These are phyloP conservation scores for Tapirus indicus DNA, from an alignment of 2,797 vertebrate genomes.

Conservation along the genomic window DNA sequence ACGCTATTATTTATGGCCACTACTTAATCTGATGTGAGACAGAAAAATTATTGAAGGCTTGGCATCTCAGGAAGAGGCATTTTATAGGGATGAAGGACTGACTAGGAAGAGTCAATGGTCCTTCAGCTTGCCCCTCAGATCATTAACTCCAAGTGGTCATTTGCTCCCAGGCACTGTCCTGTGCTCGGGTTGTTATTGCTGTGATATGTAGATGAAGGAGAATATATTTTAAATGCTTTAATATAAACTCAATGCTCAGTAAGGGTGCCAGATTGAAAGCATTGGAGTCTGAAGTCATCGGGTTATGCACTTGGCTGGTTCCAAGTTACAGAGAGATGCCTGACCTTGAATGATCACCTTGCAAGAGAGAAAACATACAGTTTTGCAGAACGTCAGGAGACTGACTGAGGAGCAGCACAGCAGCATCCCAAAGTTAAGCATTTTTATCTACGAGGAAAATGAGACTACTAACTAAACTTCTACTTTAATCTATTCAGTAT, in stretches of 20 bases:
- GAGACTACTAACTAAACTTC: constrained; percentile 59
- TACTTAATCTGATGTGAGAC: constrained; percentile 76
- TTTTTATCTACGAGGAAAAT: constrained; percentile 61
- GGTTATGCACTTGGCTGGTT: constrained; percentile 75
- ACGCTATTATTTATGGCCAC: constrained; percentile 60
- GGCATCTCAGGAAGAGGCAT: constrained; percentile 66
- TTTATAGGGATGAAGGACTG: constrained; percentile 73
- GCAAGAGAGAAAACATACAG: constrained; percentile 70
- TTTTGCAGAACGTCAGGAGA: constrained; percentile 73
- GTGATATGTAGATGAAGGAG: constrained; percentile 72
- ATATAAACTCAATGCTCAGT: constrained; percentile 76
- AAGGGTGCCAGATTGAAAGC: constrained; percentile 81
- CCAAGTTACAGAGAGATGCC: constrained; percentile 67
- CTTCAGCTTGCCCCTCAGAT: constrained; percentile 67
- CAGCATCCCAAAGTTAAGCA: constrained; percentile 15
- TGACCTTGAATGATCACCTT: constrained; percentile 82
- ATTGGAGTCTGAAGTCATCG: constrained; percentile 76
- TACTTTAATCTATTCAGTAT: constrained; percentile 42
- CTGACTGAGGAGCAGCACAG: neutral
- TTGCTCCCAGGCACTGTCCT: constrained; percentile 69
- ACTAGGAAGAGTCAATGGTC: constrained; percentile 74
- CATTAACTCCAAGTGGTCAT: constrained; percentile 73
- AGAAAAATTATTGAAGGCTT: constrained; percentile 73
- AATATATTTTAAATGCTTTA: constrained; percentile 81
- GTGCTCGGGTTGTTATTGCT: constrained; percentile 52